A percentile compares a stretch with the other conserved stretches of the same genome.
phyloP scores from a whole-genome alignment of 2,113 vertebrate species.

The Heptranchias perlo region DNA sequence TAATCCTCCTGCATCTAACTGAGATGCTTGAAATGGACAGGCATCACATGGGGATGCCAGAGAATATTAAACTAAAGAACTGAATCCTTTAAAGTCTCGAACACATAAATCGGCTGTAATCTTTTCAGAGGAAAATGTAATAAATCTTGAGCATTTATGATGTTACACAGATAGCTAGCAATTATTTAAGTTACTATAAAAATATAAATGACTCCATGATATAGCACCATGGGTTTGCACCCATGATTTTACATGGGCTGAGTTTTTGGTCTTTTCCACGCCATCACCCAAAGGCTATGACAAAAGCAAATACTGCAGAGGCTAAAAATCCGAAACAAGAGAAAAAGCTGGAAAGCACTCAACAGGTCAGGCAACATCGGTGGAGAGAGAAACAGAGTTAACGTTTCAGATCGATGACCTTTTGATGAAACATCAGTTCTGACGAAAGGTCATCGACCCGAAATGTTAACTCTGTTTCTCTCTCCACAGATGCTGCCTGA shows the following conservation, averaged over 20 bases:
- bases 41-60: not conserved
- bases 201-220: not conserved
- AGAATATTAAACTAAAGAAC: not conserved
- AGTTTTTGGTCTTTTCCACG: not conserved
- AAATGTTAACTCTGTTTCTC: too few relatives aligned
- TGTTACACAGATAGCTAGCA: not conserved
- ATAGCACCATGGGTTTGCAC: not conserved
- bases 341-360: not conserved
- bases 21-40: too few relatives aligned
- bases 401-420: not conserved
- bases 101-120: not conserved
- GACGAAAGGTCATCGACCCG: too few relatives aligned
- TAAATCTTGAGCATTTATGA: not conserved
- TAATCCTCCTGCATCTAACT: not conserved
- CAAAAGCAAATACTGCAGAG: not conserved
- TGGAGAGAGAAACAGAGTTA: not conserved
- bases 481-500: too few relatives aligned
- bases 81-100: not conserved
- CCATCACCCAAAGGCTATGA: not conserved
- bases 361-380: not conserved
- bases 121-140: not conserved
- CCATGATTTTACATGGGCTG: not conserved
- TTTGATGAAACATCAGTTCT: too few relatives aligned
- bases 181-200: not conserved
- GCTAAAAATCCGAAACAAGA: not conserved